Evolutionary conservation across 1,140 invertebrate genomes (phyloP).

Genomic region (Goniozus legneri): DNA sequence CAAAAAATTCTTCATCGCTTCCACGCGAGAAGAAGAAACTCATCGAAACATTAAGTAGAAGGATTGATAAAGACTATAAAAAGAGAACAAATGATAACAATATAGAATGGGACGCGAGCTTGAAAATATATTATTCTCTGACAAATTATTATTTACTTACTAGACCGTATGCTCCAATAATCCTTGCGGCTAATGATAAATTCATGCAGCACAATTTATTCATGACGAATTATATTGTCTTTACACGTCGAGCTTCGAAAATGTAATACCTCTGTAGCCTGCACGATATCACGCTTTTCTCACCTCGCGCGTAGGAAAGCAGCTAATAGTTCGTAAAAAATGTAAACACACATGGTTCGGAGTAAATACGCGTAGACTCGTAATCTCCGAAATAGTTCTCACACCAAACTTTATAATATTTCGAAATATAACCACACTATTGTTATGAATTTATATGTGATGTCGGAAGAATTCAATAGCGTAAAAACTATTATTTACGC

Average conservation of each 20-base stretch:
- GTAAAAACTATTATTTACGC: no score
- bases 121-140: slow-evolving; percentile 14
- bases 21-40: slow-evolving; percentile 40
- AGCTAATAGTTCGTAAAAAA: slow-evolving; percentile 14
- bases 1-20: slow-evolving; percentile 33
- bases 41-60: slow-evolving; percentile 45
- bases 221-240: slow-evolving; percentile 12
- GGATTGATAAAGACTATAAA: slow-evolving; percentile 43
- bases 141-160: slow-evolving; percentile 35
- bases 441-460: no score
- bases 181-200: slow-evolving; percentile 38
- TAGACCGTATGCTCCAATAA: slow-evolving; percentile 48
- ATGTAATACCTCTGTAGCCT: slow-evolving; percentile 6
- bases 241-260: slow-evolving; percentile 6
- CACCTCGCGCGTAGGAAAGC: neutral
- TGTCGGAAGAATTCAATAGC: no score
- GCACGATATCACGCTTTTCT: neutral
- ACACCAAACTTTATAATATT: neutral
- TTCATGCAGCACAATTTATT: slow-evolving; percentile 35
- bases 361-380: slow-evolving; percentile 13
- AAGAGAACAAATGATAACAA: slow-evolving; percentile 6
- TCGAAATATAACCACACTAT: no score
- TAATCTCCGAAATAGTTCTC: neutral
- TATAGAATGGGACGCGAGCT: neutral
- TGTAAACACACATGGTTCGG: slow-evolving; percentile 21